These are phyloP conservation scores for Aporophyla lueneburgensis DNA, from an alignment of 2,888 invertebrate genomes.

Conservation along the genomic window DNA sequence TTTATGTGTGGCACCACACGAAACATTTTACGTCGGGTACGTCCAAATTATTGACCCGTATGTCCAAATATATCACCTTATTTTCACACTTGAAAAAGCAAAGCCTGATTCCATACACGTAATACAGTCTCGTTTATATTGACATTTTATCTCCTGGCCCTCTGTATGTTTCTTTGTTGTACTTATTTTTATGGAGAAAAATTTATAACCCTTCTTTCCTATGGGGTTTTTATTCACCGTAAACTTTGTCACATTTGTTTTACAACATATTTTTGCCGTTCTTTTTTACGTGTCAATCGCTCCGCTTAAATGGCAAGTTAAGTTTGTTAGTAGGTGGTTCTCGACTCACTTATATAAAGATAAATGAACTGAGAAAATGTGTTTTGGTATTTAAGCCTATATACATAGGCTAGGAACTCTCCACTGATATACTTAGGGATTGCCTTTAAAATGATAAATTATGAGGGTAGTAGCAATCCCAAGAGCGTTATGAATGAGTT, in stretches of 20 bases:
- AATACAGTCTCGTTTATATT: conserved; percentile 80
- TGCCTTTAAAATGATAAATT: conserved; percentile 50
- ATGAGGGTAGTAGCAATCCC: conserved; percentile 45
- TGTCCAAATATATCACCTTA: conserved; percentile 69
- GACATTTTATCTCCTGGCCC: conserved; percentile 77
- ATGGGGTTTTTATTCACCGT: conserved; percentile 50
- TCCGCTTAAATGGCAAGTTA: conserved; percentile 37
- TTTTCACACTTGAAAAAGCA: conserved; percentile 82
- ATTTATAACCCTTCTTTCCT: conserved; percentile 54
- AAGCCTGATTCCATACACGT: conserved; percentile 81
- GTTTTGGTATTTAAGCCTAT: conserved; percentile 16
- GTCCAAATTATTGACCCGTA: conserved; percentile 55
- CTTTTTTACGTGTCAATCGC: conserved; percentile 46
- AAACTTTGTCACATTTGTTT: conserved; percentile 48
- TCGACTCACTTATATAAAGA: conserved; percentile 52
- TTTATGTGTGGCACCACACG: too few species aligned
- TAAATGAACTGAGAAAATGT: conserved; percentile 49
- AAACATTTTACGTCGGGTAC: too few species aligned
- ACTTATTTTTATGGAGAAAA: conserved; percentile 67
- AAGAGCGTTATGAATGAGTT: conserved; percentile 30
- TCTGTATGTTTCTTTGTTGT: conserved; percentile 68
- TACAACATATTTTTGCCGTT: conserved; percentile 34
- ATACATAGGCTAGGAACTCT: conserved; percentile 8
- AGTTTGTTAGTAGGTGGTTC: conserved; percentile 24
- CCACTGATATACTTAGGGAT: conserved; percentile 45